Conservation (phyloP, 2,113 vertebrate species). For the Xenopus borealis region DNA sequence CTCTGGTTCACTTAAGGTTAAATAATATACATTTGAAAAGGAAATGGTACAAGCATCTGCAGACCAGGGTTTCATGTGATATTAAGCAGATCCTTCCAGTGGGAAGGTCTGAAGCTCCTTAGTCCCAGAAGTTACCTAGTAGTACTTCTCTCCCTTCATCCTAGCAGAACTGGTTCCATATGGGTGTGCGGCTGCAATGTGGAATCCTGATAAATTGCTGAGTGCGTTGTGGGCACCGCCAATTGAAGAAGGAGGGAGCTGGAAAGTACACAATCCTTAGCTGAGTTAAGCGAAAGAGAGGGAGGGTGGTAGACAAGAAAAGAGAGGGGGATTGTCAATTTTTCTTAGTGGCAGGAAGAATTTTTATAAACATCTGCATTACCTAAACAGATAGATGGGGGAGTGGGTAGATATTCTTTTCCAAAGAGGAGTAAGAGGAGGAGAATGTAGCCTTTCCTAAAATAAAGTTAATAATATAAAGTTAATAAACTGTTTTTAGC, state of each 20-base stretch:
- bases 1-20: conserved; percentile 35
- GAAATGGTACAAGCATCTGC: conserved; percentile 34
- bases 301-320: conserved; percentile 34
- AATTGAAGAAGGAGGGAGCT: conserved; percentile 30
- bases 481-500: too few species aligned
- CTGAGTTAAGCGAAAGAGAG: conserved; percentile 14
- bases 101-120: conserved; percentile 24
- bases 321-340: conserved; percentile 28
- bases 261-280: conserved; percentile 7
- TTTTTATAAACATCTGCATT: conserved; percentile 46
- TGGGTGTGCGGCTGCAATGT: conserved; percentile 39
- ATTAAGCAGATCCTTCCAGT: conserved; percentile 29
- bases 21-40: conserved; percentile 9
- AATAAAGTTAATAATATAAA: conserved; percentile 14
- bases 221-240: conserved; percentile 34
- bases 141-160: conserved; percentile 37
- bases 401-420: conserved; percentile 24
- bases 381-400: conserved; percentile 29
- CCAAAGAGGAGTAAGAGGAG: not conserved
- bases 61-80: conserved; percentile 28
- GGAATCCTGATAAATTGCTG: conserved; percentile 44
- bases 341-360: conserved; percentile 47
- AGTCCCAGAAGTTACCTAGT: conserved; percentile 29
- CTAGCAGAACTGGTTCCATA: conserved; percentile 43
- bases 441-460: not conserved